phyloP scores from a whole-genome alignment of 1,140 invertebrate genomes.

The Pachypeltis micranthus region DNA sequence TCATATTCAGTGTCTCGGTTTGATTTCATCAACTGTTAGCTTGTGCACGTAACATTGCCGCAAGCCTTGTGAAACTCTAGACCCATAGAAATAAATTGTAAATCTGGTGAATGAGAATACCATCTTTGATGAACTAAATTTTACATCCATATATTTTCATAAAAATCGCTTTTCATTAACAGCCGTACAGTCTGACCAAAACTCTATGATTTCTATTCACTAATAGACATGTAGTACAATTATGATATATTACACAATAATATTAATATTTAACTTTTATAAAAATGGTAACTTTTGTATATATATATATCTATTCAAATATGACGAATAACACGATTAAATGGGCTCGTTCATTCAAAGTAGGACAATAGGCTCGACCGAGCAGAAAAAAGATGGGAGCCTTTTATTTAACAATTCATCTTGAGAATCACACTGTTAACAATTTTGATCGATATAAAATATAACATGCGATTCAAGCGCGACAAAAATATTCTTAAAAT shows the following conservation, averaged over 20 bases:
- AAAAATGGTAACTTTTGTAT: constrained; percentile 9
- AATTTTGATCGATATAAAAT: background rate
- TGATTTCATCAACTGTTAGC: no score
- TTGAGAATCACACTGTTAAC: constrained; percentile 4
- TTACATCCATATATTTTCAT: constrained; percentile 1
- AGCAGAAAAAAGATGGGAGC: background rate
- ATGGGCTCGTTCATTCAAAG: background rate
- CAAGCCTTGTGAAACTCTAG: no score
- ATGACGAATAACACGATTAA: constrained; percentile 6
- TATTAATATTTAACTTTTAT: background rate
- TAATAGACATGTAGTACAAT: constrained; percentile 4
- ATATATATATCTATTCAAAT: constrained; percentile 1
- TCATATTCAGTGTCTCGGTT: no score
- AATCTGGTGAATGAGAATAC: background rate
- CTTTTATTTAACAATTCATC: background rate
- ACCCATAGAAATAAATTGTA: no score
- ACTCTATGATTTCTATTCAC: background rate
- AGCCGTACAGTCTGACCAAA: constrained; percentile 3
- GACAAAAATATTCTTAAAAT: background rate
- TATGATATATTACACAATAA: constrained; percentile 1
- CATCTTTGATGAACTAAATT: background rate
- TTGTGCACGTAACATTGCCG: no score
- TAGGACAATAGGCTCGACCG: background rate
- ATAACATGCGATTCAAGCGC: constrained; percentile 9
- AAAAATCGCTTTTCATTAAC: constrained; percentile 1